phyloP scores from a whole-genome alignment of 2,797 vertebrate genomes.

The Chromis chromis region DNA sequence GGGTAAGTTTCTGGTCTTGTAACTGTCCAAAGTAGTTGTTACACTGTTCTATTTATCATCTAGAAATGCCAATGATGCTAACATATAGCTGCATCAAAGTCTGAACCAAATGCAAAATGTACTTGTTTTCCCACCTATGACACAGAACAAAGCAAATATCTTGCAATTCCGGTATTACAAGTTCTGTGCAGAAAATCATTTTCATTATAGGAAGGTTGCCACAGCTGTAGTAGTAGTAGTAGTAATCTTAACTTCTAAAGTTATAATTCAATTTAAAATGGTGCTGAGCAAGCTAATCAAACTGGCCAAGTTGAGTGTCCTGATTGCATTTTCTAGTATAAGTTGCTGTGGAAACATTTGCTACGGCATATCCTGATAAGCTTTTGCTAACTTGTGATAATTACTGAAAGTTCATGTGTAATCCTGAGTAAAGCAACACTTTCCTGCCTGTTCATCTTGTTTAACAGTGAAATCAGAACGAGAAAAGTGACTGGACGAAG shows the following conservation, averaged over 20 bases:
- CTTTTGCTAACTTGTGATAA: slow-evolving; percentile 11
- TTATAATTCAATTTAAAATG: slow-evolving; percentile 11
- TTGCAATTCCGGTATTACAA: not conserved
- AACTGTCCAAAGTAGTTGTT: not conserved
- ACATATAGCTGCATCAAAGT: not conserved
- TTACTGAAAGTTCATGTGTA: slow-evolving; percentile 7
- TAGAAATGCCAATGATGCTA: not conserved
- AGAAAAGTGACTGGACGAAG: slow-evolving; percentile 45
- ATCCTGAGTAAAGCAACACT: slow-evolving; percentile 7
- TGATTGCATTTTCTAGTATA: not conserved
- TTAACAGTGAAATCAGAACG: slow-evolving; percentile 47
- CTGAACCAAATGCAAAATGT: not conserved
- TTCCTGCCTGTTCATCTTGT: slow-evolving; percentile 27
- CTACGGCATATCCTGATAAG: not conserved
- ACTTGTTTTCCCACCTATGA: not conserved
- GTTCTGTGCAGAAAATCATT: not conserved
- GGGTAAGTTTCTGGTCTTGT: not conserved
- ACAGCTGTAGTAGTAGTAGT: too few relatives aligned
- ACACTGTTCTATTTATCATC: not conserved
- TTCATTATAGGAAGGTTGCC: not conserved
- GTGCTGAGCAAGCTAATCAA: not conserved
- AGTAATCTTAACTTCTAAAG: not conserved
- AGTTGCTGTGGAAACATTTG: not conserved
- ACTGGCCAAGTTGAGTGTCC: not conserved
- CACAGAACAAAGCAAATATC: not conserved